phyloP scores from a whole-genome alignment of 2,888 invertebrate genomes.

The Seira ritae region DNA sequence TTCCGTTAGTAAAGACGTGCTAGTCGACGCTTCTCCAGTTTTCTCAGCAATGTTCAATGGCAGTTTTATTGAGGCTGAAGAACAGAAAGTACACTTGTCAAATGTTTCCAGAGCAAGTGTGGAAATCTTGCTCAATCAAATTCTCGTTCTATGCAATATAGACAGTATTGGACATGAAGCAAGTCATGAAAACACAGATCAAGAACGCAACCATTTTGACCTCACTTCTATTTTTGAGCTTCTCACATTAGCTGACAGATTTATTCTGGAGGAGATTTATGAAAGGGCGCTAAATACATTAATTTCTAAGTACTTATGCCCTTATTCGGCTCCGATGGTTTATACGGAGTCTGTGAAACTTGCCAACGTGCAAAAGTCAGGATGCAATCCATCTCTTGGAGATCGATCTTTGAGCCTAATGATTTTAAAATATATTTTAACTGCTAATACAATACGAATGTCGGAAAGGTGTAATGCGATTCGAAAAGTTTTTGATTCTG shows the following conservation, averaged over 20 bases:
- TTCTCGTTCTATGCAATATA: conserved; percentile 21
- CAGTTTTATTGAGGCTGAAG: conserved; percentile 62
- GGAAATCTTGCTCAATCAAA: conserved; percentile 49
- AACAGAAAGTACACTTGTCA: conserved; percentile 57
- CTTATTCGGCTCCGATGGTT: conserved; percentile 65
- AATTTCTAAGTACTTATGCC: conserved; percentile 61
- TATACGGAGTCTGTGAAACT: conserved; percentile 62
- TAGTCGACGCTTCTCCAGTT: conserved; percentile 65
- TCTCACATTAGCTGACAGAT: conserved; percentile 59
- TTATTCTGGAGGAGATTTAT: conserved; percentile 57
- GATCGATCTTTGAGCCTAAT: conserved; percentile 45
- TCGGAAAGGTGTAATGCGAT: conserved; percentile 58
- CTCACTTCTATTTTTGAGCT: conserved; percentile 63
- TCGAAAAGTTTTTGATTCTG: conserved; percentile 64
- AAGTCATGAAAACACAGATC: neutral
- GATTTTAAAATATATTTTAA: conserved; percentile 63
- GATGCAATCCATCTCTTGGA: conserved; percentile 24
- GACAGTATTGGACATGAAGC: too few relatives aligned
- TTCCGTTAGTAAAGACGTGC: conserved; percentile 49
- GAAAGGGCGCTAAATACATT: conserved; percentile 62
- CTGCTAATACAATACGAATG: conserved; percentile 51
- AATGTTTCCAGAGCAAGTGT: conserved; percentile 46
- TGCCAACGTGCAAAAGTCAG: conserved; percentile 50
- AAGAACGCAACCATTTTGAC: conserved; percentile 35
- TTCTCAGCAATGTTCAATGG: conserved; percentile 69